Evolutionary conservation across 2,797 vertebrate genomes (phyloP), one percentile per base, ranked within the genome.

Genomic region (Heteromormyrus szaboi): DNA sequence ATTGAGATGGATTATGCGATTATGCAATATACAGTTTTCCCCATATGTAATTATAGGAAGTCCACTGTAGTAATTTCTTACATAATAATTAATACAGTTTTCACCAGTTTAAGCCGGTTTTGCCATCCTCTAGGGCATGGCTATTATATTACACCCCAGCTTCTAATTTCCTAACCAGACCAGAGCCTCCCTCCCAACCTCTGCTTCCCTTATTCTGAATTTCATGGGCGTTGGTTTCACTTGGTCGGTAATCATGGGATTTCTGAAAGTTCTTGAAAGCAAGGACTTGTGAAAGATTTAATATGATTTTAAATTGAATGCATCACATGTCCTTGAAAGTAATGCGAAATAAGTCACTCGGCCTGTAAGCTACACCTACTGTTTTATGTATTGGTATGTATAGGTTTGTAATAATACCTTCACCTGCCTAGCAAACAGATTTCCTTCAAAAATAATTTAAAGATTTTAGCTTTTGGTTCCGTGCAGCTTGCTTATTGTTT

Each of bases 261-360:
- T 81, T 46, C 76, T 81, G 41, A 7, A 81, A 22, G 41, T 46
- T 81, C 41, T 22, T 44, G 76, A 46, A 81, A 81, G 76, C 8
- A 81, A 81, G 76, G 41, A 81, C 41, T 81, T 81, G 41, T 81
- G 76, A 46, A 81, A 81, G 76, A 81, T 81, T 81, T 81, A 46
- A 44, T 79, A 9, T 81, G 41, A 46, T 81, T 46, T 81, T 46
- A 46, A 44, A 46, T 46, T 22, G 76, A 46, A 81, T 46, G 14
- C 41, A 46, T 81, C 17, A 46, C 19, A 79, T 44, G 68, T 76
- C 68, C 11, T 41, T 76, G 68, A 76, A 37, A 76, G 68, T 37
- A 41, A 76, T 76, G 33, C 0, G 2, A 76, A 41, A 19, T 41
- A 76, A 72, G 68, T 76, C 33, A 76, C 14, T 19, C 12, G 1